These are phyloP conservation scores for Gila orcuttii DNA, from an alignment of 2,113 vertebrate species.

Conservation along the genomic window DNA sequence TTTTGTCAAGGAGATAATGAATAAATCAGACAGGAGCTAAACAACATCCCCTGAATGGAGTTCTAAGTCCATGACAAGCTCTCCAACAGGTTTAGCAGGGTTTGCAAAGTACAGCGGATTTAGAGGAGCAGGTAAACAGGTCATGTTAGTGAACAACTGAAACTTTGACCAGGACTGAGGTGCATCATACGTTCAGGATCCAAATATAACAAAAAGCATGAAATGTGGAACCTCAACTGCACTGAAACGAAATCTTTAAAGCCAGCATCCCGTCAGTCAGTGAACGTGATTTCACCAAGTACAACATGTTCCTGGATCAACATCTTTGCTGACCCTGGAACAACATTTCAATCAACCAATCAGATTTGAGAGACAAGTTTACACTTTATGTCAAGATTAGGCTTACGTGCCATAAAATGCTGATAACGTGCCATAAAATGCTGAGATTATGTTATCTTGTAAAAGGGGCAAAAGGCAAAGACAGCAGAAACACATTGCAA, in stretches of 20 bases:
- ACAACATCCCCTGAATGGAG: conserved; percentile 21
- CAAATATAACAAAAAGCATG: not conserved
- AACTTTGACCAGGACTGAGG: conserved; percentile 24
- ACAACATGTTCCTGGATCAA: no score
- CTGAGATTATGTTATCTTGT: conserved; percentile 52
- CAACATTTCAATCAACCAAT: no score
- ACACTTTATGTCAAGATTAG: no score
- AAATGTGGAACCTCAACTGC: not conserved
- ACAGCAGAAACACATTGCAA: conserved; percentile 26
- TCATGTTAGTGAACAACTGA: conserved; percentile 28
- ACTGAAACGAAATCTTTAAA: not conserved
- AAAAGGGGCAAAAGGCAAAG: conserved; percentile 54
- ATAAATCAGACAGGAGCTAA: not conserved
- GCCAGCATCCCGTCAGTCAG: not conserved
- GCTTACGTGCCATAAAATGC: conserved; percentile 48
- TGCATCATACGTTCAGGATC: not conserved
- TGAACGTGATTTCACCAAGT: no score
- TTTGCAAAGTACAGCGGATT: conserved; percentile 26
- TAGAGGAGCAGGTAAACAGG: conserved; percentile 49
- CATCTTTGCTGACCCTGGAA: no score
- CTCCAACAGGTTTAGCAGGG: conserved; percentile 71
- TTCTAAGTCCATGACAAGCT: conserved; percentile 45
- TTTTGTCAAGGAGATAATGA: conserved; percentile 1
- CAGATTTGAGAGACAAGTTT: no score
- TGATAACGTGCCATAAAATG: conserved; percentile 53